Evolutionary conservation across 1,140 invertebrate species (phyloP), one percentile per base, ranked within the genome.

Genomic region (Neodiprion virginianus): DNA sequence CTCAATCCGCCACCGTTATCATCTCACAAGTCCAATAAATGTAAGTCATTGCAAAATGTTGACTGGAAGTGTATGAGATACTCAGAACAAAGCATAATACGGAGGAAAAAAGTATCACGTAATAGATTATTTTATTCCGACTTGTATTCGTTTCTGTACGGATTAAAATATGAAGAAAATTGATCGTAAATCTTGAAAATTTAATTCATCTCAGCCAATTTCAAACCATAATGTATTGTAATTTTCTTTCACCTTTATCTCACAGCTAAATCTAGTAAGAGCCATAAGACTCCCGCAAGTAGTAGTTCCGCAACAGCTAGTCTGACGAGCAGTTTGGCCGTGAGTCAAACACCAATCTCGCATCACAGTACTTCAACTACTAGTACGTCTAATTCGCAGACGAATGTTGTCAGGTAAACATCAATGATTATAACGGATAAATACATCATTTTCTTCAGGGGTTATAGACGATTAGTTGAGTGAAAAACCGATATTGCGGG

Each of bases 211-310:
- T 40, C 28, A 40, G 2, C 28, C 28, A 40, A 40, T 40, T 40
- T 40, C 28, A 1, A 40, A 40, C 28, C 5, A 40, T 5, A 40
- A 3, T 2, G 28, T 5, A 40, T 40, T 3, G 28, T 40, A 40
- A 40, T 40, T 40, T 40, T 40, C n/a, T 61, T 17, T 61, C 4
- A 7, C 4, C 53, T 8, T 61, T 8, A 14, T 8, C 53, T 17
- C 7, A 69, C 78, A 88, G 87, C 87, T 83, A 88, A 88, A 83
- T 88, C 87, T 84, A 88, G 83, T 75, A 88, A 88, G 61, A 87
- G 87, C 86, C 87, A 88, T 79, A 87, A 87, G 80, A 83, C 85
- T 71, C 82, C 84, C 68, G 79, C 86, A 21, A 80, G 80, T 70
- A 78, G 23, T 48, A 78, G 21, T 73, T 82, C 80, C 80, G 83